Conservation (phyloP, 2,888 invertebrate species). For the Gari tellinella region DNA sequence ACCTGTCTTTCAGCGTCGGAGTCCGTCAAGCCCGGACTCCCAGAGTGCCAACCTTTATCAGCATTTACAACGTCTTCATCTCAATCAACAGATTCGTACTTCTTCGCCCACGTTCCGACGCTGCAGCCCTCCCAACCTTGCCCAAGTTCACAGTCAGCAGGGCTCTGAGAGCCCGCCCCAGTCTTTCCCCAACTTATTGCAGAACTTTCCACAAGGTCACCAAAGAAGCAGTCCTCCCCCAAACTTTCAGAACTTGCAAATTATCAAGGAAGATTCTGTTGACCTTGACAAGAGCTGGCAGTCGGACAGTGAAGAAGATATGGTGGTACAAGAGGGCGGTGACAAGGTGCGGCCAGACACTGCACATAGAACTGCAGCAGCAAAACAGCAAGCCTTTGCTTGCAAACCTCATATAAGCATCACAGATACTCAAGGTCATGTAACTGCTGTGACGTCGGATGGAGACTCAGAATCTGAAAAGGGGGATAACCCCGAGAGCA, state of each 20-base stretch:
- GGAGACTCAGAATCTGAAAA: conserved; percentile 65
- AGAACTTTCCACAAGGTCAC: conserved; percentile 67
- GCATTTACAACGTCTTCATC: conserved; percentile 85
- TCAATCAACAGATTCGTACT: conserved; percentile 75
- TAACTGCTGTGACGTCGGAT: conserved; percentile 78
- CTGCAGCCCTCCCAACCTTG: conserved; percentile 57
- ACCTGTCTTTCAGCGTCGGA: conserved; percentile 66
- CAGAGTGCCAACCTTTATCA: conserved; percentile 82
- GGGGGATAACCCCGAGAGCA: conserved; percentile 47
- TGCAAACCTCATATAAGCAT: conserved; percentile 94
- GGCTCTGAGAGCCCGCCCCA: conserved; percentile 73
- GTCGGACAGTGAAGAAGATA: conserved; percentile 64
- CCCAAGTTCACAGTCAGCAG: conserved; percentile 45
- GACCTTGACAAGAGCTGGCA: conserved; percentile 60
- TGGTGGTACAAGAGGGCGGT: conserved; percentile 59
- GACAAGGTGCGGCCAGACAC: conserved; percentile 27
- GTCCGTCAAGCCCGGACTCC: conserved; percentile 79
- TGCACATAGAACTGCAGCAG: conserved; percentile 18
- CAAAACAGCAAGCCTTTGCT: conserved; percentile 65
- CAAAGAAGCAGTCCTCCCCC: conserved; percentile 81
- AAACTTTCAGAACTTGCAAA: conserved; percentile 83
- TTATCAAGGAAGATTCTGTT: conserved; percentile 83
- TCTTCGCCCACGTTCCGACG: conserved; percentile 61
- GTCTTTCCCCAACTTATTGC: conserved; percentile 63
- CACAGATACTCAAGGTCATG: conserved; percentile 93